phyloP scores from a whole-genome alignment of 2,113 vertebrate species.

The Aegithalos caudatus region DNA sequence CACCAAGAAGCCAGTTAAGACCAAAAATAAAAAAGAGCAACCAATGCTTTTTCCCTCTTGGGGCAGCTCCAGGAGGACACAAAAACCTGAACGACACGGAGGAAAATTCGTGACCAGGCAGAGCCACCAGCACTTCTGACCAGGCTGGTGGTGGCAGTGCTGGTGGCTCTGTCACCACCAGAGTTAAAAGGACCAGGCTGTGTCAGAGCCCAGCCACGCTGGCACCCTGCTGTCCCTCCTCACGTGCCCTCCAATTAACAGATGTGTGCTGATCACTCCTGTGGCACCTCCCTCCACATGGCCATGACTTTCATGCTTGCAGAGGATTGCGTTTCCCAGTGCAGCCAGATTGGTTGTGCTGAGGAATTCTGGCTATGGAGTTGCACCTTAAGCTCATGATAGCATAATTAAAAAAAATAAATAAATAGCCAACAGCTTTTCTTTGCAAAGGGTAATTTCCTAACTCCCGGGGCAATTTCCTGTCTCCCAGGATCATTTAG shows the following conservation, averaged over 20 bases:
- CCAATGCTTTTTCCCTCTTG: rapidly evolving
- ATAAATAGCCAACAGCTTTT: background rate
- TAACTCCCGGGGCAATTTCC: background rate
- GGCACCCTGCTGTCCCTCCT: background rate
- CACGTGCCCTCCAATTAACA: background rate
- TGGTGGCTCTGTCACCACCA: background rate
- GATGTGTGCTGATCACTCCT: background rate
- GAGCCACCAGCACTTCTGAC: background rate
- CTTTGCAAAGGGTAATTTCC: background rate
- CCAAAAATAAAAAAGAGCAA: background rate
- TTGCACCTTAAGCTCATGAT: background rate
- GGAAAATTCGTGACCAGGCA: background rate
- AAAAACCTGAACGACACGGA: rapidly evolving
- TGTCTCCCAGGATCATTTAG: background rate
- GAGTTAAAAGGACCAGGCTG: background rate
- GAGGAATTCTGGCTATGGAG: background rate
- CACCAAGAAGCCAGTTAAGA: background rate
- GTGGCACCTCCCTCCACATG: background rate
- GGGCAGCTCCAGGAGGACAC: background rate
- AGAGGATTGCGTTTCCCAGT: background rate
- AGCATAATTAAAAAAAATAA: background rate
- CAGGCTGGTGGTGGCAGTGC: background rate
- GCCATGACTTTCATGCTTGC: background rate
- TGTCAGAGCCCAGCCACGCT: background rate
- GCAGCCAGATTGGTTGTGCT: rapidly evolving